A percentile compares a stretch with the other conserved stretches of the same genome.
phyloP scores from a whole-genome alignment of 2,113 vertebrate species.

The Tetrao urogallus region DNA sequence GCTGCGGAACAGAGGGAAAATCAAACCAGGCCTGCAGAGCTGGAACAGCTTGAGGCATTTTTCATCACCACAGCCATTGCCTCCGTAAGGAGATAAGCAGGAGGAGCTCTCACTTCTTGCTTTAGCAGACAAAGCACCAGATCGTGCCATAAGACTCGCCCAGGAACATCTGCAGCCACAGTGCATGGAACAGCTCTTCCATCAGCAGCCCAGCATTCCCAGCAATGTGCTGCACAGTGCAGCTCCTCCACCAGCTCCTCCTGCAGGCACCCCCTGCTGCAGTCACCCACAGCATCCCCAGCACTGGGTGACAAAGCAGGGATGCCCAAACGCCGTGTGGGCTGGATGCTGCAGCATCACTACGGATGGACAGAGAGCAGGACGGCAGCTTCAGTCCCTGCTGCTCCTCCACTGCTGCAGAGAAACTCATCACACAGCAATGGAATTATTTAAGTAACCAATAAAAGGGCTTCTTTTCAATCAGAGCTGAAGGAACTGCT shows the following conservation, averaged over 20 bases:
- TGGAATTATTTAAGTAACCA: neutral
- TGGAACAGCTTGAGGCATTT: neutral
- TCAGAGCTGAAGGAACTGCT: slow-evolving; percentile 6
- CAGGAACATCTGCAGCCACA: accelerated
- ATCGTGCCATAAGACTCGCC: neutral
- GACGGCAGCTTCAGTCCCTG: neutral
- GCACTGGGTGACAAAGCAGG: accelerated
- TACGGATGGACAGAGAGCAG: neutral
- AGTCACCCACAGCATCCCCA: neutral
- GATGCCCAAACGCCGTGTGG: accelerated
- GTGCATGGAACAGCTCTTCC: neutral
- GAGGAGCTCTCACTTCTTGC: neutral
- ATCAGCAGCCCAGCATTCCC: neutral
- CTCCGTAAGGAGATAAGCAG: neutral
- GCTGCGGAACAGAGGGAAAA: neutral
- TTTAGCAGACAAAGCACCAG: slow-evolving; percentile 4
- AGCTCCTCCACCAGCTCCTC: neutral
- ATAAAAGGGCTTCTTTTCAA: slow-evolving; percentile 13
- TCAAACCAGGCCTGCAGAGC: neutral
- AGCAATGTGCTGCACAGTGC: neutral
- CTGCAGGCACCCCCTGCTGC: neutral
- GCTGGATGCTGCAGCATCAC: neutral
- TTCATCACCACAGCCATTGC: neutral
- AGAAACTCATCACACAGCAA: neutral
- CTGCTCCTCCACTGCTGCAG: neutral